Conservation (phyloP, 2,888 invertebrate species). For the Pomacea canaliculata region DNA sequence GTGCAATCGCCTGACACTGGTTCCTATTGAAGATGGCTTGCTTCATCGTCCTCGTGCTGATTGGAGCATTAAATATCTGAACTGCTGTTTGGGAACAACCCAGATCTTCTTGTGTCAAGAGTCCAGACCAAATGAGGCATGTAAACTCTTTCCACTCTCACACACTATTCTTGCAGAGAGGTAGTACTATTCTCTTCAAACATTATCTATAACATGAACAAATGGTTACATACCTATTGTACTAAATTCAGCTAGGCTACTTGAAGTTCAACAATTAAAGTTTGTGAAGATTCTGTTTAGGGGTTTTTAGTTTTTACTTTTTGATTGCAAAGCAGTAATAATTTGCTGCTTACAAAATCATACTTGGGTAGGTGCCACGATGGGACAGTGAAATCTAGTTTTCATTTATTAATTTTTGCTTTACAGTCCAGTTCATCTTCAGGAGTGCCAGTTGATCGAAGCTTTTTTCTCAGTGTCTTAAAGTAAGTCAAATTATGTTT, state of each 20-base stretch:
- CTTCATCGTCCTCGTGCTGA: conserved; percentile 86
- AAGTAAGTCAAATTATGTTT: conserved; percentile 24
- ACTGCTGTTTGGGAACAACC: conserved; percentile 80
- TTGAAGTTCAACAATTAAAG: no score
- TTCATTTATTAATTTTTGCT: neutral
- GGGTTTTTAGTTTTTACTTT: no score
- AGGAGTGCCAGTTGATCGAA: conserved; percentile 26
- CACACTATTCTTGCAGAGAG: no score
- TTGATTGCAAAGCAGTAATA: no score
- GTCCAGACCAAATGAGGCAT: conserved; percentile 29
- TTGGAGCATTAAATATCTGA: conserved; percentile 94
- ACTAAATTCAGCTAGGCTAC: neutral
- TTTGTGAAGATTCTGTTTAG: no score
- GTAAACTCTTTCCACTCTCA: neutral
- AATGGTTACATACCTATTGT: neutral
- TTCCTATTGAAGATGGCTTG: conserved; percentile 83
- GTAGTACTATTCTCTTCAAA: no score
- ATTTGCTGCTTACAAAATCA: no score
- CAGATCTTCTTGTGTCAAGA: conserved; percentile 72
- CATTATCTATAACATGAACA: no score
- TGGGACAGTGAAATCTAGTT: no score
- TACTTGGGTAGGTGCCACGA: no score
- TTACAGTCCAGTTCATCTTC: conserved; percentile 30
- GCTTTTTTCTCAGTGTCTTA: conserved; percentile 33
- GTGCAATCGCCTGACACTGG: conserved; percentile 75